Conservation (phyloP, 2,113 vertebrate genomes). For the Sisor rabdophorus region DNA sequence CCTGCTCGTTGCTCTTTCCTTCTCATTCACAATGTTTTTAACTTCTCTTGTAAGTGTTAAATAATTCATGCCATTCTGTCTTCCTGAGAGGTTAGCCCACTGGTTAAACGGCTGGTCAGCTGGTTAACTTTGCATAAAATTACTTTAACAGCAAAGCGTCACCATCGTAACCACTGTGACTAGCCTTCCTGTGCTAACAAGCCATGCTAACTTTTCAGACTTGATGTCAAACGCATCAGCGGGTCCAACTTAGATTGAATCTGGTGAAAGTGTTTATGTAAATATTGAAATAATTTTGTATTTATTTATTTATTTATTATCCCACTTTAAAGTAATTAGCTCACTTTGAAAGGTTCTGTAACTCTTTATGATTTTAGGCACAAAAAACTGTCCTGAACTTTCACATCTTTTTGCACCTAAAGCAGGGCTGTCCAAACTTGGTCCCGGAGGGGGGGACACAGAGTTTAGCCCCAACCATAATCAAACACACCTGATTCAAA, state of each 20-base stretch:
- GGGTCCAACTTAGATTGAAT: background rate
- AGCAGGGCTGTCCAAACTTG: too few species aligned
- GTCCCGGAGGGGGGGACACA: too few species aligned
- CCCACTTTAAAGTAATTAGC: too few species aligned
- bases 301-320: too few species aligned
- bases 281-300: too few species aligned
- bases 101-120: background rate
- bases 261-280: too few species aligned
- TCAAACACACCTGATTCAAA: too few species aligned
- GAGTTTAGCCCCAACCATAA: too few species aligned
- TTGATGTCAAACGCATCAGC: background rate
- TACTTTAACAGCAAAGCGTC: background rate
- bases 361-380: too few species aligned
- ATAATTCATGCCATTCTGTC: background rate
- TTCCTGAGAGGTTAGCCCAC: background rate
- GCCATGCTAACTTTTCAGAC: background rate
- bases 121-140: background rate
- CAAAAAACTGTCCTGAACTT: too few species aligned
- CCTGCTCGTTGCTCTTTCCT: constrained; percentile 34
- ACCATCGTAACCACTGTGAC: background rate
- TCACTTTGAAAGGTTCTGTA: too few species aligned
- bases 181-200: background rate
- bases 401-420: too few species aligned
- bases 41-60: constrained; percentile 11
- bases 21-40: constrained; percentile 23